phyloP scores from a whole-genome alignment of 2,888 invertebrate genomes.

The Coleophora flavipennella region DNA sequence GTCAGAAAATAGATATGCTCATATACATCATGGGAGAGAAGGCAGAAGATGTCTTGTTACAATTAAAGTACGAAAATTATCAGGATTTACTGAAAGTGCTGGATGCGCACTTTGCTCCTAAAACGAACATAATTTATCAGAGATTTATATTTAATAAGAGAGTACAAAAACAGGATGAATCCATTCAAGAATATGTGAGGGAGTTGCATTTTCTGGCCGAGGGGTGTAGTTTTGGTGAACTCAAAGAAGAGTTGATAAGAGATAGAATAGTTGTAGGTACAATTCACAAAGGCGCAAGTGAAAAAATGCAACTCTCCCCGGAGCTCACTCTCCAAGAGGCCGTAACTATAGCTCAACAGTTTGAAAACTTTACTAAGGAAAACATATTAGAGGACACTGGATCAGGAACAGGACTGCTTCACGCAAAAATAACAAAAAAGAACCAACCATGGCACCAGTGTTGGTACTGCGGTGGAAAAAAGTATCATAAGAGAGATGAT shows the following conservation, averaged over 20 bases:
- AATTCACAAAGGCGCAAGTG: background rate
- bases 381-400: background rate
- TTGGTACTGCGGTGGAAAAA: background rate
- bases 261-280: background rate
- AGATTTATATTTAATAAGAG: background rate
- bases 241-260: background rate
- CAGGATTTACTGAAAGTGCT: background rate
- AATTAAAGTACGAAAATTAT: background rate
- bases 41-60: background rate
- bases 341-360: background rate
- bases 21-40: conserved; percentile 1
- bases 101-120: background rate
- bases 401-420: background rate
- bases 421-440: background rate
- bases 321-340: background rate
- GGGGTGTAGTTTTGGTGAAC: background rate
- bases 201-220: background rate
- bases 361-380: background rate
- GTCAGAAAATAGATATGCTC: background rate
- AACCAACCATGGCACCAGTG: background rate
- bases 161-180: background rate
- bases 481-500: background rate
- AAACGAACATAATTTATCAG: background rate
- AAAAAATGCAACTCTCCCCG: background rate
- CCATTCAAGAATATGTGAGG: background rate